Conservation (phyloP, 2,888 invertebrate species). For the Polymixis flavicincta region DNA sequence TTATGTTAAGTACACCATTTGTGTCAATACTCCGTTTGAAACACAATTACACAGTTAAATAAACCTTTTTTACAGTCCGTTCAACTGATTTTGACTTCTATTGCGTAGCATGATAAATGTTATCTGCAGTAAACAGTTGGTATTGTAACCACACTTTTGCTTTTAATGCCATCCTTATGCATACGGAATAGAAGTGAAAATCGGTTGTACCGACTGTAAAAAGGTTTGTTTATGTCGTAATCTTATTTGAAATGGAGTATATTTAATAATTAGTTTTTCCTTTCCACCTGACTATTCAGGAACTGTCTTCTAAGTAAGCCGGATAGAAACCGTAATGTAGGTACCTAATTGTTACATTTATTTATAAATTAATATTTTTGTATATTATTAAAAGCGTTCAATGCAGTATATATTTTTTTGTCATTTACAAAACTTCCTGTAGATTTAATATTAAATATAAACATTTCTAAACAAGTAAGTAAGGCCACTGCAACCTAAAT, state of each 20-base stretch:
- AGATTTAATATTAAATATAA: neutral
- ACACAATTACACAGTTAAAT: too few species aligned
- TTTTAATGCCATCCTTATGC: too few species aligned
- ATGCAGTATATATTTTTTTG: constrained; percentile 31
- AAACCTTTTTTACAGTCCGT: too few species aligned
- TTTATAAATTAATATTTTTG: constrained; percentile 51
- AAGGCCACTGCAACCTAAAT: too few species aligned
- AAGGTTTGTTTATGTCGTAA: too few species aligned
- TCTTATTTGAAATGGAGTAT: too few species aligned
- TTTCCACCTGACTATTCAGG: constrained; percentile 6
- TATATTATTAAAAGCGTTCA: constrained; percentile 53
- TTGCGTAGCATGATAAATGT: too few species aligned
- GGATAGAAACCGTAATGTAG: constrained; percentile 34
- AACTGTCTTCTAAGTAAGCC: constrained; percentile 21
- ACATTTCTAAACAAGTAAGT: neutral
- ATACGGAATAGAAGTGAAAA: too few species aligned
- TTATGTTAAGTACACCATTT: neutral
- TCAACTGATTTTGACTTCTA: too few species aligned
- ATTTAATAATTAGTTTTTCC: constrained; percentile 18
- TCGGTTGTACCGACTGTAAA: too few species aligned
- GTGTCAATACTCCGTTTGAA: neutral
- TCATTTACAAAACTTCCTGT: neutral
- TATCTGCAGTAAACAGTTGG: too few species aligned
- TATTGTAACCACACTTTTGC: too few species aligned
- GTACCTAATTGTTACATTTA: constrained; percentile 43